phyloP scores from a whole-genome alignment of 2,797 vertebrate species.

The Petrocephalus sullivani region DNA sequence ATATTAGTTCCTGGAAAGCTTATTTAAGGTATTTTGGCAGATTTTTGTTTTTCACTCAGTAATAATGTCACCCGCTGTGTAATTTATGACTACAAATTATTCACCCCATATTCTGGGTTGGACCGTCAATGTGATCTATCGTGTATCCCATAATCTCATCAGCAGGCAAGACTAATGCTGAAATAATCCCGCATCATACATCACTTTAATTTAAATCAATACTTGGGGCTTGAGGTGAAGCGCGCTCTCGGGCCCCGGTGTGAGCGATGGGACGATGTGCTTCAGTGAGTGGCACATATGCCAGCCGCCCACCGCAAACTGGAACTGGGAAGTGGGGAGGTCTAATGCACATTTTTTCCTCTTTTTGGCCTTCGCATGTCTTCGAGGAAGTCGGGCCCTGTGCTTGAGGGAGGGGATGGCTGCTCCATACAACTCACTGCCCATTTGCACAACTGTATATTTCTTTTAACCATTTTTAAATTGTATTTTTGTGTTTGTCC shows the following conservation, averaged over 20 bases:
- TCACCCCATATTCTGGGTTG: not conserved
- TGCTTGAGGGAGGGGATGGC: not conserved
- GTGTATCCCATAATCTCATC: conserved; percentile 32
- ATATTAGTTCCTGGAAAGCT: not conserved
- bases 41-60: conserved; percentile 11
- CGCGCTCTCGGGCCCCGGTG: not conserved
- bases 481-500: not conserved
- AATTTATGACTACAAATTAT: not conserved
- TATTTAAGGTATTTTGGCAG: conserved; percentile 1
- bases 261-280: not conserved
- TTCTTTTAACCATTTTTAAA: not conserved
- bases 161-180: conserved; percentile 45
- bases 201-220: conserved; percentile 51
- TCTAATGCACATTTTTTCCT: not conserved
- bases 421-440: not conserved
- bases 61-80: conserved; percentile 15
- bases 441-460: not conserved
- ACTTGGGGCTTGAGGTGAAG: not conserved
- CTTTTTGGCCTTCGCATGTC: not conserved
- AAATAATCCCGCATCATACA: conserved; percentile 40
- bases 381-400: not conserved
- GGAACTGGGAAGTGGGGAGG: not conserved
- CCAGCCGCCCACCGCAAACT: not conserved
- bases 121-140: conserved; percentile 43
- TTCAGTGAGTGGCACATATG: not conserved